Conservation (phyloP, 2,113 vertebrate species). For the Puffinus mauretanicus region DNA sequence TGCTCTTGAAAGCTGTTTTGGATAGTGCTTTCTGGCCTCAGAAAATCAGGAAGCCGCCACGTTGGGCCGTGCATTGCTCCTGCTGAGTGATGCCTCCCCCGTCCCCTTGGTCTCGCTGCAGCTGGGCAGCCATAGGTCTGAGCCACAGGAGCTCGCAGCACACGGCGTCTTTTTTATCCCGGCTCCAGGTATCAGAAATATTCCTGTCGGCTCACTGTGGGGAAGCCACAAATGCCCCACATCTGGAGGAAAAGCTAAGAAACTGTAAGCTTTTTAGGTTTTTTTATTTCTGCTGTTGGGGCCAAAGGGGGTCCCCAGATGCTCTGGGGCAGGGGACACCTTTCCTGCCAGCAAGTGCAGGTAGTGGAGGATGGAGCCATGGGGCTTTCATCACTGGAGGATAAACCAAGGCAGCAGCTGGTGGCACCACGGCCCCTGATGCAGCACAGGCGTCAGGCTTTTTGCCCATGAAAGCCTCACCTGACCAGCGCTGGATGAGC, state of each 20-base stretch:
- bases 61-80: background rate
- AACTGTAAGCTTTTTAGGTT: background rate
- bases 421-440: background rate
- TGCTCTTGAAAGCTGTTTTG: background rate
- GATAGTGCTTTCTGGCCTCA: background rate
- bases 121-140: rapidly evolving
- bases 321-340: background rate
- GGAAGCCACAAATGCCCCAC: background rate
- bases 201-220: background rate
- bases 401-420: background rate
- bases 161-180: background rate
- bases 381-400: background rate
- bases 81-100: background rate
- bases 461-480: background rate
- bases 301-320: background rate
- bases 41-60: background rate
- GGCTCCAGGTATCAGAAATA: background rate
- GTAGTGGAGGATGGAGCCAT: background rate
- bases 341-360: background rate
- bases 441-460: background rate
- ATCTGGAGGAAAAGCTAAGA: background rate
- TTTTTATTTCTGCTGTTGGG: background rate
- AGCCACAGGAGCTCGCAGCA: background rate
- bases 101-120: background rate
- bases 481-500: background rate